Base-by-base conservation (phyloP, 2,113 vertebrate genomes). In the Hippotragus niger region DNA sequence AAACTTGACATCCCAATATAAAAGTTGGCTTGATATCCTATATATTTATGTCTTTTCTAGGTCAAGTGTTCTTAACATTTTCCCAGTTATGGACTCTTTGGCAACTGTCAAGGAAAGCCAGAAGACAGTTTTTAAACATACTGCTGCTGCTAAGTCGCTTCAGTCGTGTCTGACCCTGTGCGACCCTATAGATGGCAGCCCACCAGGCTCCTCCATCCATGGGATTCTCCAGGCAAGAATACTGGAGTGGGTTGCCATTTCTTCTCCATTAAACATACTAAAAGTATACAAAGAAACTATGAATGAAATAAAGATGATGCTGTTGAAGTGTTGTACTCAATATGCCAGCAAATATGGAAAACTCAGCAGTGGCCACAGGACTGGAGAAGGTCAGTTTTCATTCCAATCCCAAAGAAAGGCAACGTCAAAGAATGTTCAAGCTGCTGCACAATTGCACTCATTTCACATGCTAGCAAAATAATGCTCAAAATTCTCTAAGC, bases 131-230 rank as follows among this genome's bases (percentile, higher is more conserved):
- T 86, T 36, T 58, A 62, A 82, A 53, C 25, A 25, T 52, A 53
- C 3, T 80, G 64, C 64, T 67, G 9, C n/a, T 36, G 64, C 17
- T 36, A 67, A 67, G 9, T 36, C 1, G 1, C 64, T 67, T 36
- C n/a, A 21, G 64, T 67, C 7, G 0, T 67, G 17, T 67, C n/a
- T 21, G 2, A 67, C n/a, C n/a, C 17, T 36, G 33, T 0, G 0
- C 0, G 0, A 67, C 2, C 4, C 17, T n/a, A 36, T 71, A 71
- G n/a, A 71, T 19, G 2, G 9, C 17, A 67, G 33, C 33, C 64
- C 64, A 67, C 8, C 64, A 36, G 9, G 9, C 19, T 71, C n/a
- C 0, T 36, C 17, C 0, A 0, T 36, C 64, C 33, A 10, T 36
- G 64, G n/a, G 17, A 36, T 36, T 67, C 17, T 21, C 33, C 64